These are phyloP conservation scores for Podotricha telesiphe DNA, from an alignment of 2,888 invertebrate species.

Conservation along the genomic window DNA sequence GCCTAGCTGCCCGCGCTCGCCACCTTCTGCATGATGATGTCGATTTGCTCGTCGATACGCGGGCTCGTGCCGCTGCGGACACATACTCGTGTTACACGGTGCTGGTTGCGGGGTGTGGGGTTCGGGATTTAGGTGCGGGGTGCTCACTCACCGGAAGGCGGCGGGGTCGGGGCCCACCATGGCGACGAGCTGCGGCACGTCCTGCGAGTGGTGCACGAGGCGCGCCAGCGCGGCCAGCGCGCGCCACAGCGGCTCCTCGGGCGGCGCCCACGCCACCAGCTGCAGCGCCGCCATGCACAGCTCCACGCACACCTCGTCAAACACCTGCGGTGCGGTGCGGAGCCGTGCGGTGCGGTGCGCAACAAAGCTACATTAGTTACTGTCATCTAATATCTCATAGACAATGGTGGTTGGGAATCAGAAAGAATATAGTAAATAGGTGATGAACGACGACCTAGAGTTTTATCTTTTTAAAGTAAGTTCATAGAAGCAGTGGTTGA, in stretches of 20 bases:
- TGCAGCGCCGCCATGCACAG: conserved; percentile 95
- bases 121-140: background rate
- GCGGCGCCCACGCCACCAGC: conserved; percentile 91
- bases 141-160: conserved; percentile 84
- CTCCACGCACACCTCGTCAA: conserved; percentile 96
- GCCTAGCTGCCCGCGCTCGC: conserved; percentile 48
- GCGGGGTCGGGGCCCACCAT: conserved; percentile 95
- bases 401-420: too few species aligned
- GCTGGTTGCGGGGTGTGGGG: background rate
- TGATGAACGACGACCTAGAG: too few species aligned
- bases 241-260: conserved; percentile 91
- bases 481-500: too few species aligned
- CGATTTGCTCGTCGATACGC: conserved; percentile 91
- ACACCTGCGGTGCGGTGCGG: conserved; percentile 85
- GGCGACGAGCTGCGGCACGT: conserved; percentile 94
- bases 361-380: background rate
- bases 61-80: conserved; percentile 87
- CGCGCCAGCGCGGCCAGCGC: conserved; percentile 90
- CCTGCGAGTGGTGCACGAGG: conserved; percentile 90
- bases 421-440: too few species aligned
- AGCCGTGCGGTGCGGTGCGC: background rate
- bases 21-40: conserved; percentile 86
- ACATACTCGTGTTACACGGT: background rate
- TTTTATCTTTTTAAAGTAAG: too few species aligned
- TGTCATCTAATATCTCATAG: background rate